Base-by-base conservation (phyloP, 1,140 invertebrate genomes). In the Armadillidium nasatum region DNA sequence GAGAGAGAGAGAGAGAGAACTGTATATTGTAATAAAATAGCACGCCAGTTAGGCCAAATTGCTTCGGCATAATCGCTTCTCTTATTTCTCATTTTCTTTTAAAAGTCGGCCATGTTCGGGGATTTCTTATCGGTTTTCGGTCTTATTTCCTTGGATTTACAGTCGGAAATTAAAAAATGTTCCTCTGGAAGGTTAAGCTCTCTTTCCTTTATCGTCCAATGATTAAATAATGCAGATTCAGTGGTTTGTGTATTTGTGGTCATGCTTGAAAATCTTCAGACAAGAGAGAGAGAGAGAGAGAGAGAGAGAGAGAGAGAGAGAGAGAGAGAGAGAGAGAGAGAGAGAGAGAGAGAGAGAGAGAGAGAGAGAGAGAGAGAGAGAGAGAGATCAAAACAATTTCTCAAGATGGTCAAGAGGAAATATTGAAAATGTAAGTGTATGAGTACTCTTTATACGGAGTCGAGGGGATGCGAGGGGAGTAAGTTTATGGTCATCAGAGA, bases 191-290 rank as follows among this genome's bases (percentile, higher is more conserved):
- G 50, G 50, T 3, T 60, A 60, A 60, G 50, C 50, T 19, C 19
- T 4, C 50, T 13, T 60, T 60, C 11, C 19, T 60, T 60, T 60
- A 60, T 60, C 11, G 11, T 60, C 50, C 50, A 60, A 19, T 60
- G 50, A 60, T 60, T 60, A 60, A 60, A 60, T 60, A 60, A 60
- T 60, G 50, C 50, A 60, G 50, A 60, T 60, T 60, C 50, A 60
- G 50, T 15, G 50, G 50, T 60, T 60, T 60, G 50, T 60, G 50
- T 60, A 60, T 60, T 60, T 60, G 50, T 60, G 50, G 11, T 60
- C 50, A 13, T 60, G 50, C 50, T 19, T 60, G 50, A 50, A 15
- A 50, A 15, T 50, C 15, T 50, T 9, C 46, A 19, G 50, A 19
- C 2, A 60, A 4, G 50, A 60, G 6, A 6, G 33, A 33, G 33